A percentile compares a stretch with the other conserved stretches of the same genome.
Conservation (phyloP, 2,797 vertebrate genomes). For the Halcyon badia region DNA sequence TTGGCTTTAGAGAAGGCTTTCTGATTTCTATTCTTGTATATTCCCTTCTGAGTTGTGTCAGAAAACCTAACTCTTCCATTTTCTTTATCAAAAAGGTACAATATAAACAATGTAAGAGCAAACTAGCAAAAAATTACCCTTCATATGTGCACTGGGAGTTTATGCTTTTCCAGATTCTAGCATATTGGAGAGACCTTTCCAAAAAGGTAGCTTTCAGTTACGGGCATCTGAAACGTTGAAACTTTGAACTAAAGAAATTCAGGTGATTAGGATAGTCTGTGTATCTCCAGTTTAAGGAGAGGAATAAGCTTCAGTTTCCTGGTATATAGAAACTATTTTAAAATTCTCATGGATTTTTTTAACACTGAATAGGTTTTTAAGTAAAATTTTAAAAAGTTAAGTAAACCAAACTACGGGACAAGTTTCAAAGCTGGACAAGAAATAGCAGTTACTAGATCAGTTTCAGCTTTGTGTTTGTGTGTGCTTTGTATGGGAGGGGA, state of each 20-base stretch:
- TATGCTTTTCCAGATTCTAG: not conserved
- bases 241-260: not conserved
- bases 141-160: not conserved
- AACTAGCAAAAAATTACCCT: not conserved
- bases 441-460: not conserved
- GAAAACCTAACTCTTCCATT: not conserved
- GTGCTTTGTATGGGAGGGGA: not conserved
- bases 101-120: not conserved
- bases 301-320: not conserved
- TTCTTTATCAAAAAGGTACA: not conserved
- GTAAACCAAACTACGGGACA: not conserved
- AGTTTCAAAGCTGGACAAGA: not conserved
- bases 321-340: not conserved
- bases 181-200: not conserved
- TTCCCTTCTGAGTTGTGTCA: not conserved
- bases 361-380: not conserved
- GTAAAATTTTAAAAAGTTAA: not conserved
- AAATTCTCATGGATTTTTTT: not conserved
- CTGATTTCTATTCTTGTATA: not conserved
- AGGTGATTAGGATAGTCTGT: not conserved
- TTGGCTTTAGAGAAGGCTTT: not conserved
- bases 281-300: not conserved
- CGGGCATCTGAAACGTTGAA: not conserved
- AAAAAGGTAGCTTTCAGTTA: not conserved
- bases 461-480: not conserved